Percentiles rank a stretch among this genome's conserved stretches.
Evolutionary conservation across 2,888 invertebrate species (phyloP).

Genomic region (Athrips mouffetella): DNA sequence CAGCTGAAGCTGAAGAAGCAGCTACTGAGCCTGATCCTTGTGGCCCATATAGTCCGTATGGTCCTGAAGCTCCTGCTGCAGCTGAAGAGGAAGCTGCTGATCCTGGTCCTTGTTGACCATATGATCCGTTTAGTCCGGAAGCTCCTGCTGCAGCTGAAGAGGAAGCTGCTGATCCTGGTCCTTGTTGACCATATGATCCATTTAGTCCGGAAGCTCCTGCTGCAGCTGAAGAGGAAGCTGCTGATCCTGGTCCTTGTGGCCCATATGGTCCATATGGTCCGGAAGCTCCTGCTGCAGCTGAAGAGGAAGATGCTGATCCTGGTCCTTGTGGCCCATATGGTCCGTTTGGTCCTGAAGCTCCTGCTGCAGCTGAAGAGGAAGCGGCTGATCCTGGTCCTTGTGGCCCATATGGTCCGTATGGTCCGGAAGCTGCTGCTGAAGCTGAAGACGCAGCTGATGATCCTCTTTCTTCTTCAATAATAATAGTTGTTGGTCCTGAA

Average conservation of each 20-base stretch:
- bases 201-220: neutral
- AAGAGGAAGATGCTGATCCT: slow-evolving; percentile 10
- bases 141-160: no score
- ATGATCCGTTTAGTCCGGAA: no score
- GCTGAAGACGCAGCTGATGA: no score
- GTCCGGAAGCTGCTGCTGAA: no score
- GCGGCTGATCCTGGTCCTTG: neutral
- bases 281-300: neutral
- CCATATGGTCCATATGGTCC: slow-evolving; percentile 2
- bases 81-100: neutral
- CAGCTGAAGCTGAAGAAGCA: neutral
- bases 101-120: slow-evolving; percentile 1
- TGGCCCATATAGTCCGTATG: slow-evolving; percentile 15
- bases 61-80: neutral
- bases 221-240: neutral
- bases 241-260: neutral
- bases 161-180: neutral
- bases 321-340: slow-evolving; percentile 7
- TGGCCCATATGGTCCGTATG: neutral
- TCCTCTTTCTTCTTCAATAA: no score
- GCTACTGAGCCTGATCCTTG: neutral
- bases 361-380: no score
- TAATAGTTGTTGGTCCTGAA: no score
- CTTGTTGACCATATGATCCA: slow-evolving; percentile 14
- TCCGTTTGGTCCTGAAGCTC: neutral